Base-by-base conservation (phyloP, 2,113 vertebrate species). In the Leucosticte australis region DNA sequence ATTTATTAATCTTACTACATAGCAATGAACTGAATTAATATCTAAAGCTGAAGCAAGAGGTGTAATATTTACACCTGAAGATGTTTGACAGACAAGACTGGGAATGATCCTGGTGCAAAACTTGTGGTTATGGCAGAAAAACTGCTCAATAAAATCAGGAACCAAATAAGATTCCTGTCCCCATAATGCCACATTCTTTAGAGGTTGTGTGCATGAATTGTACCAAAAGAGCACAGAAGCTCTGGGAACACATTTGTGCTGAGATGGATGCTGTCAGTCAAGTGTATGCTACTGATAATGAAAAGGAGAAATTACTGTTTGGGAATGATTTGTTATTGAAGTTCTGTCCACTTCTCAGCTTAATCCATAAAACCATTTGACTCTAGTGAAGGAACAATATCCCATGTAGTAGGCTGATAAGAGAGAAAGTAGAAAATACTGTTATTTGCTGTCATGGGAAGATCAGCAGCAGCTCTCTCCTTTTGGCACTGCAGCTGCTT, bases 301-400 rank as follows among this genome's bases (percentile, higher is more conserved):
- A 95, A 95, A 97, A 92, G 93, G 90, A 95, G 94, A 94, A 96
- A 96, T 88, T 86, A 89, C 73, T 96, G 83, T 92, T 93, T 90
- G 85, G 81, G 93, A 96, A 96, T 94, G 73, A 95, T 97, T 97
- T 83, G 35, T 96, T 97, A 97, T 95, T 97, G 96, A 96, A 97
- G 95, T 95, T 96, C 92, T 96, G 95, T 97, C 94, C 62, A 88
- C 81, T 95, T 90, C 64, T 96, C 81, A 95, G 82, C 46, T 91
- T 97, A 97, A 97, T 96, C 96, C 90, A 92, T 96, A 93, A 96
- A 97, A 77, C n/a, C 26, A 39, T 94, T 95, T 96, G 74, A 96
- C 55, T 91, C 53, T 39, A n/a, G 86, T 70, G 87, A 95, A 93
- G 62, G 91, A 52, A 92, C 92, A 95, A 83, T 91, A 92, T 95